phyloP scores from a whole-genome alignment of 2,797 vertebrate genomes.

The Bovichtus diacanthus region DNA sequence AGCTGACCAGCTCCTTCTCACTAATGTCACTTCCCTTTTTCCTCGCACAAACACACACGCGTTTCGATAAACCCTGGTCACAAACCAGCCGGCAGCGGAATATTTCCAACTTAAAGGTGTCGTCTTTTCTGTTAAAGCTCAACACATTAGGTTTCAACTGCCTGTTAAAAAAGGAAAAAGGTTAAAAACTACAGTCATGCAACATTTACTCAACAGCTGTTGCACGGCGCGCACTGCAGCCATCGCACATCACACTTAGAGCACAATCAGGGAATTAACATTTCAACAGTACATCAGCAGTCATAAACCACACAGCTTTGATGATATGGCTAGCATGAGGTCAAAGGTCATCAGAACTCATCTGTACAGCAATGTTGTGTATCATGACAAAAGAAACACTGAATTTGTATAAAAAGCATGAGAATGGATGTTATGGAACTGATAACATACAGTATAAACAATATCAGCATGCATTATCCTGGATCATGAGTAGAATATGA shows the following conservation, averaged over 20 bases:
- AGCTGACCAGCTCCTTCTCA: constrained; percentile 34
- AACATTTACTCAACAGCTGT: constrained; percentile 22
- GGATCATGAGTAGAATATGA: constrained; percentile 64
- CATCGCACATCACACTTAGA: constrained; percentile 2
- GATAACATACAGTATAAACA: constrained; percentile 68
- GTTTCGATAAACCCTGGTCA: background rate
- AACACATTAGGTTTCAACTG: background rate
- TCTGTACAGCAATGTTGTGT: constrained; percentile 57
- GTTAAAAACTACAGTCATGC: background rate
- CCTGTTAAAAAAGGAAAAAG: constrained; percentile 19
- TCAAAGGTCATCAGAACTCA: constrained; percentile 68
- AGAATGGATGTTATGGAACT: constrained; percentile 79
- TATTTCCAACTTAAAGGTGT: background rate
- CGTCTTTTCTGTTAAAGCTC: background rate
- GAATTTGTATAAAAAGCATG: constrained; percentile 78
- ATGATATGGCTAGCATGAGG: constrained; percentile 73
- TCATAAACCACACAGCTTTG: constrained; percentile 42
- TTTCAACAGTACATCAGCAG: constrained; percentile 38
- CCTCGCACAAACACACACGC: constrained; percentile 4
- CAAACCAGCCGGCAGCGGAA: constrained; percentile 8
- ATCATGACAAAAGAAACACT: constrained; percentile 75
- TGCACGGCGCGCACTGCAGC: background rate
- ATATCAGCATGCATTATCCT: constrained; percentile 69
- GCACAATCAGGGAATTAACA: constrained; percentile 13
- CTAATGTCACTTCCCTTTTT: background rate